These are phyloP conservation scores for Sterrhoptilus dennistouni DNA, from an alignment of 2,113 vertebrate genomes.

Conservation along the genomic window DNA sequence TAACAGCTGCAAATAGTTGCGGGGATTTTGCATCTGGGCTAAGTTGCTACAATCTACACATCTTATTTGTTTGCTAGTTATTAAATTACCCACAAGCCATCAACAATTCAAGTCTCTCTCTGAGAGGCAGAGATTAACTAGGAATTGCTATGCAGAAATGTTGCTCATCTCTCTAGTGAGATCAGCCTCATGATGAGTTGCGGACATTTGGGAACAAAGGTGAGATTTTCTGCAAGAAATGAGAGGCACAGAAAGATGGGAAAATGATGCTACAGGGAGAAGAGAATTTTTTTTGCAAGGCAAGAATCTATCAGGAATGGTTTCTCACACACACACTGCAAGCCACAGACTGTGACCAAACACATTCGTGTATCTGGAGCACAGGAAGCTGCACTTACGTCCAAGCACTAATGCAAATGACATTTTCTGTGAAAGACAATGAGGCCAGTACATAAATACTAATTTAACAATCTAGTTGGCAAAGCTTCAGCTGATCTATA, in stretches of 20 bases:
- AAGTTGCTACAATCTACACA: slow-evolving; percentile 33
- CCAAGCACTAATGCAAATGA: slow-evolving; percentile 42
- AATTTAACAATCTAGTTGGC: slow-evolving; percentile 53
- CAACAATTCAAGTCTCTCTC: slow-evolving; percentile 50
- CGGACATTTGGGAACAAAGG: slow-evolving; percentile 47
- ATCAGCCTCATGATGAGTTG: slow-evolving; percentile 39
- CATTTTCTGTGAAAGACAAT: slow-evolving; percentile 41
- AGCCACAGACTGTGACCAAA: not conserved
- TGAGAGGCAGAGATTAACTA: slow-evolving; percentile 63
- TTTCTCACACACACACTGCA: not conserved
- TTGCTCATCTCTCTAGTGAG: not conserved
- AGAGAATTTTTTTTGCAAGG: slow-evolving; percentile 19
- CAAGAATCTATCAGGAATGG: slow-evolving; percentile 1
- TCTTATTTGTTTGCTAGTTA: slow-evolving; percentile 63
- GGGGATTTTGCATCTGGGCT: slow-evolving; percentile 51
- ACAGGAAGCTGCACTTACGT: not conserved
- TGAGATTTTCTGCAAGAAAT: slow-evolving; percentile 36
- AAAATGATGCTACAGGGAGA: not conserved
- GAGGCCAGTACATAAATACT: slow-evolving; percentile 53
- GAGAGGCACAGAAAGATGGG: not conserved
- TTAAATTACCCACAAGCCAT: slow-evolving; percentile 67
- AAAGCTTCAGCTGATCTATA: slow-evolving; percentile 53
- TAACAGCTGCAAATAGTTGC: slow-evolving; percentile 52
- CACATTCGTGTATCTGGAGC: not conserved
- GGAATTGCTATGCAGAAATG: slow-evolving; percentile 58